Base-by-base conservation (phyloP, 2,797 vertebrate genomes). In the Thunnus albacares region DNA sequence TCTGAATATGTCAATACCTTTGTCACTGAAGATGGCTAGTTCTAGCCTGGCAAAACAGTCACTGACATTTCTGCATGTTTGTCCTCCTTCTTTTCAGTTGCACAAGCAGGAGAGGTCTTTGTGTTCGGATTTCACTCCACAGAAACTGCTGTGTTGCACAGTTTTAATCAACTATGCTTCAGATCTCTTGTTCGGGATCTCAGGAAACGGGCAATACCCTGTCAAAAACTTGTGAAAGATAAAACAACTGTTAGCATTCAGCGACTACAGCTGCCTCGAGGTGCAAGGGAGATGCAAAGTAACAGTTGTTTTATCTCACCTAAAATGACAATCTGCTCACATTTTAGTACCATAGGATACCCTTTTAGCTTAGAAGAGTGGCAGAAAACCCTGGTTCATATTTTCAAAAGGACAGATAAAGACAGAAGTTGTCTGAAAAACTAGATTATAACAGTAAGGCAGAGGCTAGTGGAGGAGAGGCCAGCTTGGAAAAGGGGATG, bases 391-490 rank as follows among this genome's bases (percentile, higher is more conserved):
- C 24, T 12, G 2, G 15, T 53, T 58, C 1, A 8, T 64, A 18
- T 59, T 30, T 62, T 63, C 28, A 62, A 61, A 14, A 45, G 43
- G 43, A 45, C 13, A 45, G 14, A 17, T 13, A 41, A 26, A 22
- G n/a, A 41, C 11, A 24, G 8, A 45, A 55, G 15, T 71, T 14
- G 24, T 59, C 56, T 5, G 26, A 33, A 43, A 55, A 60, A 52
- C 26, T 18, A 15, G 30, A 43, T 11, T 20, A 3, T 38, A 33
- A 33, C 5, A 12, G 24, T 6, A 5, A 13, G 57, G 64, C 59
- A 70, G 61, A 56, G 15, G 24, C 41, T 60, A 7, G 12, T 69
- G 43, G 53, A 59, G 20, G 43, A 59, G 28, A 60, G n/a, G 35
- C 9, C 26, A 55, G 4, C 55, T 49, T 58, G 4, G 17, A 64